Evolutionary conservation across 2,797 vertebrate genomes (phyloP).

Genomic region (Parambassis ranga): DNA sequence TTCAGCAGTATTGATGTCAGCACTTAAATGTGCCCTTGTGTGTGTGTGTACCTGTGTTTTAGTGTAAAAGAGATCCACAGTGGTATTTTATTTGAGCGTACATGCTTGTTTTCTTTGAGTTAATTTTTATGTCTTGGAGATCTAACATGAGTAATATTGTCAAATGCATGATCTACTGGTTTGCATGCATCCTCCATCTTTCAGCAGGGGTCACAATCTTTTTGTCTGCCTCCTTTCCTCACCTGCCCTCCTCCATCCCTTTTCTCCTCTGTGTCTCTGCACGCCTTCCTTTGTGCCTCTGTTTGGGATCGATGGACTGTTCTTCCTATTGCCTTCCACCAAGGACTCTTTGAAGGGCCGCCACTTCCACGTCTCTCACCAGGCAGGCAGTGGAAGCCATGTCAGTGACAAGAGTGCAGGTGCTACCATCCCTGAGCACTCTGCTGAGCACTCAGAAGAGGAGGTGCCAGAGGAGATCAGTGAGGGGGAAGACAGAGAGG

Average conservation of each 20-base stretch:
- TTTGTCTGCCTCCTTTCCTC: constrained; percentile 31
- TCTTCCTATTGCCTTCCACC: constrained; percentile 26
- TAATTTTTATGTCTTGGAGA: not conserved
- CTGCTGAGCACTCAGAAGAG: constrained; percentile 14
- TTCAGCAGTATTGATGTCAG: not conserved
- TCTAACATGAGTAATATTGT: not conserved
- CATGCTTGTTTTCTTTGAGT: not conserved
- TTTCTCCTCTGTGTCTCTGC: constrained; percentile 60
- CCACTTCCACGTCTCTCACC: constrained; percentile 47
- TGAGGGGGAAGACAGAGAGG: constrained; percentile 3
- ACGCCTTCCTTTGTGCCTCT: constrained; percentile 46
- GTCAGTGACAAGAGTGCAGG: constrained; percentile 35
- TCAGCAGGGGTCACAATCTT: not conserved
- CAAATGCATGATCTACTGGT: not conserved
- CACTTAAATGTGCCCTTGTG: not conserved
- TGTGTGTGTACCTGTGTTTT: not conserved
- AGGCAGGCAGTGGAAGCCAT: constrained; percentile 38
- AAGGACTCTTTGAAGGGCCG: constrained; percentile 78
- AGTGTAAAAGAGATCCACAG: not conserved
- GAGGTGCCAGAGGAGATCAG: constrained; percentile 27
- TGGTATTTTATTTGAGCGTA: not conserved
- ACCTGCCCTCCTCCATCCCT: constrained; percentile 33
- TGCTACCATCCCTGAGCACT: constrained; percentile 38
- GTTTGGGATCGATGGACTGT: constrained; percentile 38
- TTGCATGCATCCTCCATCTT: constrained; percentile 21